A percentile compares a stretch with the other conserved stretches of the same genome.
Conservation (phyloP, 2,113 vertebrate species). For the Mungos mungo region DNA sequence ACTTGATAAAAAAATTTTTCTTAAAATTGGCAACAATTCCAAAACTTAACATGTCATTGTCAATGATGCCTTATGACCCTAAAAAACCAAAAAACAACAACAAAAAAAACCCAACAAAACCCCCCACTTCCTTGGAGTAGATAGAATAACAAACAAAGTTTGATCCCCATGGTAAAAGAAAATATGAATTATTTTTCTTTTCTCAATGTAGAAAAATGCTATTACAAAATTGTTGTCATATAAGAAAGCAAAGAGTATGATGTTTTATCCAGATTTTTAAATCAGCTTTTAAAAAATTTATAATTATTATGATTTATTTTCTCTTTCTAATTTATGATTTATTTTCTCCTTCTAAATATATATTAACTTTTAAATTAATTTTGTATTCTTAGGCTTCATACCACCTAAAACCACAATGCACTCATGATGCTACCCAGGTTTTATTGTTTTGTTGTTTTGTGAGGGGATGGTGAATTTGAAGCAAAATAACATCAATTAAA, state of each 20-base stretch:
- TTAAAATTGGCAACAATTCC: not conserved
- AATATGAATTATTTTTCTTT: slow-evolving; percentile 30
- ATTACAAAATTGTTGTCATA: not conserved
- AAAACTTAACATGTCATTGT: not conserved
- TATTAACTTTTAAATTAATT: not conserved
- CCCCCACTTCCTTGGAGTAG: not conserved
- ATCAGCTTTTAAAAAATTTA: not conserved
- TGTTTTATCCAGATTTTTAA: slow-evolving; percentile 12
- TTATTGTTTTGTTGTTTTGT: not conserved
- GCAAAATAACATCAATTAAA: not conserved
- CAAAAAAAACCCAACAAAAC: too few species aligned
- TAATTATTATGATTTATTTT: slow-evolving; percentile 10
- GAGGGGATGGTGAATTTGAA: not conserved
- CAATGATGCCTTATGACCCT: not conserved
- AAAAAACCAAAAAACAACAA: not conserved
- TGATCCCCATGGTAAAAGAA: not conserved
- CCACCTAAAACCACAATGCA: not conserved
- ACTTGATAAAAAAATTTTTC: not conserved
- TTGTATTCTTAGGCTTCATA: not conserved
- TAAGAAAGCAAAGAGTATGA: not conserved
- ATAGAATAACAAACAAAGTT: not conserved
- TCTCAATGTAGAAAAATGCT: not conserved
- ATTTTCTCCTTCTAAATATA: not conserved
- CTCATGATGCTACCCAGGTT: not conserved
- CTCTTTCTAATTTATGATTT: not conserved